Percentiles rank a stretch among this genome's conserved stretches.
These are phyloP conservation scores for Archaeoteleia sp. DNA, from an alignment of 2,888 invertebrate genomes.

Conservation along the genomic window DNA sequence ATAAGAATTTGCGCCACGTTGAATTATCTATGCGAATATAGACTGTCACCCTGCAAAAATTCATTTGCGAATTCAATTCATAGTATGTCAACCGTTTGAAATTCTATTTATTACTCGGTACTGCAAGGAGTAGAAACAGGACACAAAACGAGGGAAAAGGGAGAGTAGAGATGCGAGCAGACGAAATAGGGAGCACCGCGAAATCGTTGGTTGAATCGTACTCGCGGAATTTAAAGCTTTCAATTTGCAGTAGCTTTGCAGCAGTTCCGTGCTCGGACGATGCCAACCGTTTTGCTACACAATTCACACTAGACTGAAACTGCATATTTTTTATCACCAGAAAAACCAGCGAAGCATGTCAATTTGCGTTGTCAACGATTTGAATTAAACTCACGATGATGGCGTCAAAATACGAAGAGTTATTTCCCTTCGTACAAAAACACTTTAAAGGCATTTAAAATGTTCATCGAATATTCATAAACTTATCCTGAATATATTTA, in stretches of 20 bases:
- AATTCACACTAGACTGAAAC: constrained; percentile 31
- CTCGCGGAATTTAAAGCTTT: constrained; percentile 49
- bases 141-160: constrained; percentile 2
- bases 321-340: constrained; percentile 28
- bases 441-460: too few relatives aligned
- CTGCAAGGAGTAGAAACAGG: constrained; percentile 36
- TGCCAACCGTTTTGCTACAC: constrained; percentile 36
- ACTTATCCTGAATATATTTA: too few relatives aligned
- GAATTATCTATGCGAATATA: constrained; percentile 24
- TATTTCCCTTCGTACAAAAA: background rate
- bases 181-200: constrained; percentile 30
- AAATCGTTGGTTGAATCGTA: constrained; percentile 27
- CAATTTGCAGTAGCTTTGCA: constrained; percentile 49
- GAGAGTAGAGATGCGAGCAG: constrained; percentile 19
- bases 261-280: constrained; percentile 29
- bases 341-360: constrained; percentile 7
- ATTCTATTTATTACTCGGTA: constrained; percentile 51
- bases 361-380: constrained; percentile 16
- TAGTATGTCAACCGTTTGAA: constrained; percentile 50
- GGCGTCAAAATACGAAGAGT: background rate
- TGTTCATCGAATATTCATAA: too few relatives aligned
- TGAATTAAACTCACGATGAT: constrained; percentile 7
- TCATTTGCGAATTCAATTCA: constrained; percentile 43
- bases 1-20: constrained; percentile 4
- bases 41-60: constrained; percentile 26